Evolutionary conservation across 2,797 vertebrate genomes (phyloP).

Genomic region (Hyperoplus lanceolatus): DNA sequence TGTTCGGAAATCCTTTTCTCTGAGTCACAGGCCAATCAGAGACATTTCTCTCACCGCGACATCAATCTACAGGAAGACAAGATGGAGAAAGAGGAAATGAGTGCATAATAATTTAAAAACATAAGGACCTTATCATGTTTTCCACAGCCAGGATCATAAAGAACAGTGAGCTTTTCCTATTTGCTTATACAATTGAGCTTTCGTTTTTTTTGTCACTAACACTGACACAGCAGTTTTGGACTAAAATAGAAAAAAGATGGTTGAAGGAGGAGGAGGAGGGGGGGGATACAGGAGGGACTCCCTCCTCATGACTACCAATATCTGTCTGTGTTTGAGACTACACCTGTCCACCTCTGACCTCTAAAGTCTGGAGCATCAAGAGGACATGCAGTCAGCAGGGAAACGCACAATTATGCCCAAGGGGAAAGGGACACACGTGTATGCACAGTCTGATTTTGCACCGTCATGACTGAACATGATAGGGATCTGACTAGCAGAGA

Average conservation of each 20-base stretch:
- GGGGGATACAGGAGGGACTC: conserved; percentile 20
- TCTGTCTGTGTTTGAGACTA: conserved; percentile 64
- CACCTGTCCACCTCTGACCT: conserved; percentile 66
- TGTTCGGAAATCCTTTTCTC: neutral
- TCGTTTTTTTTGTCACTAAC: conserved; percentile 6
- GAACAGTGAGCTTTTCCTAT: neutral
- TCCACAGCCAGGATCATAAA: neutral
- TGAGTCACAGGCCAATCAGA: neutral
- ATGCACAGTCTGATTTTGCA: conserved; percentile 66
- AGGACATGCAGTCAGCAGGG: conserved; percentile 59
- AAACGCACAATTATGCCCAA: conserved; percentile 53
- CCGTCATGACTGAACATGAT: conserved; percentile 60
- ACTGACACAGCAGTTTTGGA: conserved; percentile 56
- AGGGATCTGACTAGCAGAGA: conserved; percentile 33
- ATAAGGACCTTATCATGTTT: conserved; percentile 12
- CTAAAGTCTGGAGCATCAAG: conserved; percentile 57
- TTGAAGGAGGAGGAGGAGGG: neutral
- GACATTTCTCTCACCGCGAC: neutral
- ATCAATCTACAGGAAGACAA: conserved; percentile 56
- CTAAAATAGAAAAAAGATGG: conserved; percentile 12
- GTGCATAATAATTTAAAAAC: neutral
- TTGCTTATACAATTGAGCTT: neutral
- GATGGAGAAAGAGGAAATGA: conserved; percentile 31
- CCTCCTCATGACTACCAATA: conserved; percentile 61
- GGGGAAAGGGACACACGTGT: conserved; percentile 37